These are phyloP conservation scores for Ploceus nigricollis DNA, from an alignment of 2,113 vertebrate genomes.

Conservation along the genomic window DNA sequence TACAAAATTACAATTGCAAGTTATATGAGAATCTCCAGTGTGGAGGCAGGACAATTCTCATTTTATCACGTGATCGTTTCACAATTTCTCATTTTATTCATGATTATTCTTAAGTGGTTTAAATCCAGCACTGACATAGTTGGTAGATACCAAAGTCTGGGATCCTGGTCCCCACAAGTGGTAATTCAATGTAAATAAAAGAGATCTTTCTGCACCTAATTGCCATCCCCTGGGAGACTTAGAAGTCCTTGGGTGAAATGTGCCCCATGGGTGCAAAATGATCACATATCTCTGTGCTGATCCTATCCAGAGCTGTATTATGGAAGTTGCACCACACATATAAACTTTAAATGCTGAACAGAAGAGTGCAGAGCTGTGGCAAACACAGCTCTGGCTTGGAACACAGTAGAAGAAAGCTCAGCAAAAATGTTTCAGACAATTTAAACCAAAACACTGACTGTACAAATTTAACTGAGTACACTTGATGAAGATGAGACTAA, in stretches of 20 bases:
- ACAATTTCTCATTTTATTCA: neutral
- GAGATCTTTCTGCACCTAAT: neutral
- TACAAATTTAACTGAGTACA: neutral
- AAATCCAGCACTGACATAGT: neutral
- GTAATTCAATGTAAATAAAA: neutral
- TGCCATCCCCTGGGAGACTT: neutral
- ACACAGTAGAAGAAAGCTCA: neutral
- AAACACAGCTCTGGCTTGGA: neutral
- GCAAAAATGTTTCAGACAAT: neutral
- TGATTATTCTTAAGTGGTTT: neutral
- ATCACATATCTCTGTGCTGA: neutral
- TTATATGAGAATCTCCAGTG: neutral
- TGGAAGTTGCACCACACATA: no score
- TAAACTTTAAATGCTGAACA: neutral
- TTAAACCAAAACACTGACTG: neutral
- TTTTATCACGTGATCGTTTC: neutral
- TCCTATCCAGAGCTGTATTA: neutral
- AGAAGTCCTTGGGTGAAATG: neutral
- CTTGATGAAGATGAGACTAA: neutral
- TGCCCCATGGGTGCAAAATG: neutral
- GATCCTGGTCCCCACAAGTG: neutral
- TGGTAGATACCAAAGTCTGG: neutral
- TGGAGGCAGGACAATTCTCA: neutral
- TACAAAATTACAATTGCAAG: neutral
- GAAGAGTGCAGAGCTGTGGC: neutral